These are phyloP conservation scores for Muscicapa striata DNA, from an alignment of 2,797 vertebrate genomes.

Conservation along the genomic window DNA sequence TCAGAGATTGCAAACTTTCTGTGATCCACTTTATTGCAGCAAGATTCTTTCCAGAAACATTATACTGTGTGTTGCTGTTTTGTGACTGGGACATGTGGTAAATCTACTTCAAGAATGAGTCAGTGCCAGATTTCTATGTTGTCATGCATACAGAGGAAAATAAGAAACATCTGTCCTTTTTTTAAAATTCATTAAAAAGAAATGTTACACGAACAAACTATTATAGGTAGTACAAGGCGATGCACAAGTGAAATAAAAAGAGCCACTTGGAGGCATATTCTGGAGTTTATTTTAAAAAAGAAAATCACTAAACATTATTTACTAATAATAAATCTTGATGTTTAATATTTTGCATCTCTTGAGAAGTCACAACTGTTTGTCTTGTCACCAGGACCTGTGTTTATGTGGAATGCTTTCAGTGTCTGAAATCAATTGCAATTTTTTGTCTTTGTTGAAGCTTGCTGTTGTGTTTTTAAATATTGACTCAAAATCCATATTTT, in stretches of 20 bases:
- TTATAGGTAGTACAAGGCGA: not conserved
- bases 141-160: conserved; percentile 50
- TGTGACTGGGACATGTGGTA: conserved; percentile 38
- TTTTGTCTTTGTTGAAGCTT: not conserved
- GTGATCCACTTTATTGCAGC: conserved; percentile 36
- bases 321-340: not conserved
- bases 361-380: not conserved
- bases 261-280: not conserved
- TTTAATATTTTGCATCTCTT: not conserved
- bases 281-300: not conserved
- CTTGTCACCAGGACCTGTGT: conserved; percentile 13
- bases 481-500: not conserved
- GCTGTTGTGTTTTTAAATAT: not conserved
- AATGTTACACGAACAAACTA: conserved; percentile 32
- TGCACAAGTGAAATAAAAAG: not conserved
- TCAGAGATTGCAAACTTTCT: conserved; percentile 7
- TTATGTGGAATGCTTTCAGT: not conserved
- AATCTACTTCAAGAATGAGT: conserved; percentile 15
- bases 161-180: conserved; percentile 63
- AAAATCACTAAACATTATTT: conserved; percentile 35
- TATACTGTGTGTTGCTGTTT: conserved; percentile 44
- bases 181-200: conserved; percentile 7
- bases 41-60: conserved; percentile 37
- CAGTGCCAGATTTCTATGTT: conserved; percentile 42
- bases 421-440: not conserved